Base-by-base conservation (phyloP, 2,113 vertebrate genomes). In the Mola mola region DNA sequence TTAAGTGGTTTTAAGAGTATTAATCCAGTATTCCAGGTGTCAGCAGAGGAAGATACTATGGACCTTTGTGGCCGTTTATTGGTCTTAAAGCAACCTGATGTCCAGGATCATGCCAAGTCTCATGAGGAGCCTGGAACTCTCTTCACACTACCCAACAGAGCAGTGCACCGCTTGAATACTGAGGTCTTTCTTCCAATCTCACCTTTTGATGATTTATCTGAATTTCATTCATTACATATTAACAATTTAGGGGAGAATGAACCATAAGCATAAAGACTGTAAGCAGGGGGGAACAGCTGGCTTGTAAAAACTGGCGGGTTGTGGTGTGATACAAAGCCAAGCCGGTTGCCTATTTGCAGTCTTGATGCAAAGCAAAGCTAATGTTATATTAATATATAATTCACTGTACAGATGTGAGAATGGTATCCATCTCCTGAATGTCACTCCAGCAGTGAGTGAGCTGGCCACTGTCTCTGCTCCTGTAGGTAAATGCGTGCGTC, bases 71-170 rank as follows among this genome's bases (percentile, higher is more conserved):
- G 38, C 60, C 10, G 29, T 41, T 63, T 42, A 61, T 63, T 63
- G 19, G 66, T 52, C 38, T 75, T 22, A 16, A 41, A 75, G 59
- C 61, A 44, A n/a, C 15, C 24, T 65, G 71, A 60, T 43, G 49
- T 57, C 67, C 50, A 60, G 60, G 51, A 19, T 87, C 84, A 88
- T 84, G 86, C 84, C 21, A 15, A 40, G 66, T 61, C 26, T 44
- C 41, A 13, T 49, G 29, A 46, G 51, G 38, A 52, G 26, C 15
- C 58, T 38, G 38, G 4, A 24, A 22, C 61, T 66, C 42, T 50
- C 40, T 67, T 47, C 21, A 51, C 62, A 29, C 46, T 28, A 58
- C 61, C 24, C 66, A 43, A 44, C 12, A 43, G 48, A 55, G 53
- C 34, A 43, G 38, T 6, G n/a, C 8, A 31, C 6, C 26, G 11